Conservation (phyloP, 2,113 vertebrate species). For the Hemibates koningsi region DNA sequence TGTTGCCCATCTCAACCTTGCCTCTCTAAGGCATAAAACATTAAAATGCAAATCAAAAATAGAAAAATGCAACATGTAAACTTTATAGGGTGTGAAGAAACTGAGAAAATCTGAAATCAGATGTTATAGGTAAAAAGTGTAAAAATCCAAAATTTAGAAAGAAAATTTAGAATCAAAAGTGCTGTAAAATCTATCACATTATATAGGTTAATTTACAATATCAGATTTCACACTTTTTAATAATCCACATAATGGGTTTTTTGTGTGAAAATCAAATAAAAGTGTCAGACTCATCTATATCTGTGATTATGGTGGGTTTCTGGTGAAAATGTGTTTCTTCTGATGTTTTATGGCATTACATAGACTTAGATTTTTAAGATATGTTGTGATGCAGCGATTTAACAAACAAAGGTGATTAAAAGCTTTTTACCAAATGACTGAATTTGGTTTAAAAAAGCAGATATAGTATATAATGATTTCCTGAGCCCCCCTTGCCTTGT, state of each 20-base stretch:
- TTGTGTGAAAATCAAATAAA: not conserved
- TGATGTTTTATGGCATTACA: not conserved
- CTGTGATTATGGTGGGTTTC: not conserved
- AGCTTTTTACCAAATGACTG: not conserved
- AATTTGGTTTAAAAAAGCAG: not conserved
- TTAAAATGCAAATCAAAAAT: not conserved
- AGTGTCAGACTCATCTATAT: not conserved
- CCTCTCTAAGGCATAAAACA: not conserved
- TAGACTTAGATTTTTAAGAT: not conserved
- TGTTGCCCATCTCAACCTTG: not conserved
- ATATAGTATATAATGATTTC: not conserved
- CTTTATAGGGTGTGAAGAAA: not conserved
- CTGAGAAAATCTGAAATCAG: not conserved
- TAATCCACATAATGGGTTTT: not conserved
- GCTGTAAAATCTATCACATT: not conserved
- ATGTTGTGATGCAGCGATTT: not conserved
- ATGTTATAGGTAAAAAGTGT: not conserved
- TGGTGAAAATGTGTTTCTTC: not conserved
- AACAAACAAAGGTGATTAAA: not conserved
- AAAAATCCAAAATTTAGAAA: not conserved
- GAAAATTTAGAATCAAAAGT: not conserved
- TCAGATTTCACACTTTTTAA: not conserved
- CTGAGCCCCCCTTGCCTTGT: not conserved
- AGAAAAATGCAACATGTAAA: not conserved
- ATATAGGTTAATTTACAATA: not conserved